Evolutionary conservation across 1,140 invertebrate species (phyloP).

Genomic region (Heliothis virescens): DNA sequence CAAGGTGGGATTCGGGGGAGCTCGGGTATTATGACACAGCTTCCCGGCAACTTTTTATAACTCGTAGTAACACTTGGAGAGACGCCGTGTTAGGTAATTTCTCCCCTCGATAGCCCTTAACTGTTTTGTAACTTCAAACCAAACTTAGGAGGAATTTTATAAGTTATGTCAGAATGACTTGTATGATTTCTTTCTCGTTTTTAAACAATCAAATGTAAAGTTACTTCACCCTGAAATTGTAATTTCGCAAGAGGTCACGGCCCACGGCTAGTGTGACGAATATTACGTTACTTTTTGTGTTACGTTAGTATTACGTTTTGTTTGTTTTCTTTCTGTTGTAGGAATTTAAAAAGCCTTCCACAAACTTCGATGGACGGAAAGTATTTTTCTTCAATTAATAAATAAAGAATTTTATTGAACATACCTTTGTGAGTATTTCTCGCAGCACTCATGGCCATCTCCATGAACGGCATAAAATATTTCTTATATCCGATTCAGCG

Average conservation of each 20-base stretch:
- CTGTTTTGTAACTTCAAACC: conserved; percentile 55
- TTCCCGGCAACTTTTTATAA: conserved; percentile 65
- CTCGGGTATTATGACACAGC: conserved; percentile 56
- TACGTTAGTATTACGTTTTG: conserved; percentile 16
- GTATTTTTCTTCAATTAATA: neutral
- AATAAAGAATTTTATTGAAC: conserved; percentile 10
- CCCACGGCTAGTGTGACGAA: conserved; percentile 22
- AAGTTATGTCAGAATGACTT: conserved; percentile 37
- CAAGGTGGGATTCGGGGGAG: conserved; percentile 48
- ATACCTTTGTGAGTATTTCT: neutral
- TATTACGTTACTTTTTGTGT: conserved; percentile 11
- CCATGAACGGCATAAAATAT: conserved; percentile 18
- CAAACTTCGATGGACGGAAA: neutral
- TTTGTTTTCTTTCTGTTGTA: conserved; percentile 10
- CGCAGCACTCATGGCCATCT: neutral
- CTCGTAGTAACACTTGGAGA: conserved; percentile 56
- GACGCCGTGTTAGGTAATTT: conserved; percentile 58
- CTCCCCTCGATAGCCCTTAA: conserved; percentile 52
- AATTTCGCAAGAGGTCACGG: conserved; percentile 27
- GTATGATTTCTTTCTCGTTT: conserved; percentile 23
- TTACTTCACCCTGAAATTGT: conserved; percentile 5
- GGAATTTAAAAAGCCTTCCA: conserved; percentile 14
- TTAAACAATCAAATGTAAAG: conserved; percentile 3
- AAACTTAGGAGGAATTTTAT: conserved; percentile 27
- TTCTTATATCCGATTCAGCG: conserved; percentile 16